Evolutionary conservation across 2,113 vertebrate species (phyloP).

Genomic region (Nycticorax nycticorax): DNA sequence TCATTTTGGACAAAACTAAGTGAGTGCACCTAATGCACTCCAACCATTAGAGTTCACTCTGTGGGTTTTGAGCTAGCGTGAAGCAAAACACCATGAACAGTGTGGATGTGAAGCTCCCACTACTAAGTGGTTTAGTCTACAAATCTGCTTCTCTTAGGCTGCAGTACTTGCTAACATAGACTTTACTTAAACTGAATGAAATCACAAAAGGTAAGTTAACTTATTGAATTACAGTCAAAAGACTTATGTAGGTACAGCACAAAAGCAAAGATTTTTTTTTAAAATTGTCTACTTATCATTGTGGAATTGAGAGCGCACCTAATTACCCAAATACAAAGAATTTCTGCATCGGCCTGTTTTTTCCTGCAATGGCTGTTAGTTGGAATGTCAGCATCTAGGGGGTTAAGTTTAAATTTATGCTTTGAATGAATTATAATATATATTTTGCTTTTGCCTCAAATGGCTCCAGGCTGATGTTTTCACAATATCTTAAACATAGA

Average conservation of each 20-base stretch:
- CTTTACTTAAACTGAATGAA: neutral
- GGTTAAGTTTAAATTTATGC: neutral
- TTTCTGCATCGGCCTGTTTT: neutral
- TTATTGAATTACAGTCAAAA: neutral
- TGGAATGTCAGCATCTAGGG: neutral
- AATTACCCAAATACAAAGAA: neutral
- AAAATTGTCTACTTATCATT: neutral
- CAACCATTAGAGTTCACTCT: neutral
- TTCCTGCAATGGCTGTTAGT: neutral
- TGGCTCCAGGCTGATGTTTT: neutral
- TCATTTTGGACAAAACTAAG: neutral
- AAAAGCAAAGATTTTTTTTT: neutral
- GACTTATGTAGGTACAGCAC: neutral
- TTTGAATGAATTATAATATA: neutral
- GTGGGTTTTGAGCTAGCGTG: neutral
- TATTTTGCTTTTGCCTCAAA: neutral
- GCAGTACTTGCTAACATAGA: neutral
- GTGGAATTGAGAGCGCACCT: neutral
- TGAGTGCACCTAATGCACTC: neutral
- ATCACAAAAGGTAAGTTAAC: neutral
- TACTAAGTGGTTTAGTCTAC: neutral
- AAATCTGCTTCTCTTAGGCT: neutral
- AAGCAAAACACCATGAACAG: neutral
- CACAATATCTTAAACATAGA: neutral
- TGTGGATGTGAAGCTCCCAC: neutral